Base-by-base conservation (phyloP, 92 coral and sea anemone genomes). In the Palythoa grandis region DNA sequence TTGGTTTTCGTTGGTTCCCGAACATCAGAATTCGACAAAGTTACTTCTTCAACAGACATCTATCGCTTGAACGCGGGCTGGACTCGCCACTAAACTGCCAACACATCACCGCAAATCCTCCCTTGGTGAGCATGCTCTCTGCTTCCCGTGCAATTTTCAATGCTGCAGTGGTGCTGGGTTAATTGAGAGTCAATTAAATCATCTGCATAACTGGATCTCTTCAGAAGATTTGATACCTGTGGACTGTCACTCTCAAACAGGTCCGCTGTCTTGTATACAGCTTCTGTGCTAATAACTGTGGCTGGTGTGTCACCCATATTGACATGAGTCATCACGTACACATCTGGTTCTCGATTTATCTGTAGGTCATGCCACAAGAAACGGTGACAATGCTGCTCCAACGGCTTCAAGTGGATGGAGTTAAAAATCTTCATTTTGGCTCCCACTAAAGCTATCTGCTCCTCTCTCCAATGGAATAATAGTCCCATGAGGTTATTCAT, bases 231-330 rank as follows among this genome's bases (percentile, higher is more conserved):
- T 1, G 94, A 88, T 5, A 90, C 90, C 37, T 77, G 60, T 58
- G 90, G 90, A 70, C 90, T 71, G 9, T 88, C 78, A 5, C 78
- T 54, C 50, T 85, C 48, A 52, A 89, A 89, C 38, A 58, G 65
- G 20, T 89, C 87, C 57, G 92, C 92, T 15, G 90, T 92, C 88
- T 92, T 92, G 84, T 89, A 92, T 50, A 89, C 70, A 14, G 94
- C 90, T 86, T 92, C 94, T 8, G 92, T 89, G 73, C 92, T 89
- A 29, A 92, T 86, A 60, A 88, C 94, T 20, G 92, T 89, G 19
- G 92, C 89, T 4, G 86, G 92, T n/a, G 79, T 76, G 86, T 89
- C 89, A n/a, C 89, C 89, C 89, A 89, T 89, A 85, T 89, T 89
- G 79, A 86, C 89, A 14, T 86, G 92, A 50, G 70, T 52, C 39